Conservation (phyloP, 2,888 invertebrate species). For the Tetranychus truncatus region DNA sequence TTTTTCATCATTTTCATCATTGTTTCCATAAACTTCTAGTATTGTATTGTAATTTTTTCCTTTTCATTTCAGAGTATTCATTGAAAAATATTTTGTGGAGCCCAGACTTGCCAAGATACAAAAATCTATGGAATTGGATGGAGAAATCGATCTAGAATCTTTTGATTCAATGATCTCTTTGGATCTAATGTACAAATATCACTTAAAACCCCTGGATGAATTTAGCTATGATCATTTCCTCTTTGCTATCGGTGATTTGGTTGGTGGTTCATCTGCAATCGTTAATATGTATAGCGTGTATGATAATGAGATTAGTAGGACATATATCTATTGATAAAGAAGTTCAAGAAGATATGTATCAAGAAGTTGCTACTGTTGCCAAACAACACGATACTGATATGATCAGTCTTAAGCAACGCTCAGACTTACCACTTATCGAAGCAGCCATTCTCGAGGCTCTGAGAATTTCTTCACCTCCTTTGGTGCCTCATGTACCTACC, state of each 20-base stretch:
- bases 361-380: background rate
- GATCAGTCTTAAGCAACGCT: slow-evolving; percentile 42
- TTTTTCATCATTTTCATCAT: no score
- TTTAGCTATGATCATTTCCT: slow-evolving; percentile 21
- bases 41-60: background rate
- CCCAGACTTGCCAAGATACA: slow-evolving; percentile 10
- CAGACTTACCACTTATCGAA: slow-evolving; percentile 55
- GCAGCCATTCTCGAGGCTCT: slow-evolving; percentile 61
- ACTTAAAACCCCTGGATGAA: slow-evolving; percentile 13
- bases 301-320: slow-evolving; percentile 46
- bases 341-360: slow-evolving; percentile 35
- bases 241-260: slow-evolving; percentile 42
- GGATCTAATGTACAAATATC: slow-evolving; percentile 23
- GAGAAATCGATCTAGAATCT: background rate
- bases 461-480: slow-evolving; percentile 61
- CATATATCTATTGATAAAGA: slow-evolving; percentile 46
- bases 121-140: background rate
- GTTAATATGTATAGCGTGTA: no score
- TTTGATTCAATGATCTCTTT: slow-evolving; percentile 21
- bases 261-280: slow-evolving; percentile 71
- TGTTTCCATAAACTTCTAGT: background rate
- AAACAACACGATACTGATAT: slow-evolving; percentile 30
- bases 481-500: slow-evolving; percentile 72
- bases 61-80: slow-evolving; percentile 12
- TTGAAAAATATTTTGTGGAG: slow-evolving; percentile 17